Percentiles rank a stretch among this genome's conserved stretches.
Conservation (phyloP, 2,888 invertebrate species). For the Catocala fraxini region DNA sequence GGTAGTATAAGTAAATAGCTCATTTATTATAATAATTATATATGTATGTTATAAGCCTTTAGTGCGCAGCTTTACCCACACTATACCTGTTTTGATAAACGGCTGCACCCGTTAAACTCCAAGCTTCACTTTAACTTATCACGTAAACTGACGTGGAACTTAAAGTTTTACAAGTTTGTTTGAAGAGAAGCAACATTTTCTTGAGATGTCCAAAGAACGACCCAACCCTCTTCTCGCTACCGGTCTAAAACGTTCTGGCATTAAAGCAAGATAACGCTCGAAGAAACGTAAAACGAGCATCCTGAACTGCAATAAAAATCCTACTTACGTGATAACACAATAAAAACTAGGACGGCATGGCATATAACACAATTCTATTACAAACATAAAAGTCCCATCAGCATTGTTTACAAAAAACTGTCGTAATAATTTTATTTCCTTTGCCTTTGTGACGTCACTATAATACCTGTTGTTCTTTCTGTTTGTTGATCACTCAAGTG, state of each 20-base stretch:
- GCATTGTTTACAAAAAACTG: conserved; percentile 45
- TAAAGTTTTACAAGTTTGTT: conserved; percentile 13
- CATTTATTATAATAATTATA: too few species aligned
- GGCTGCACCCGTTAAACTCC: neutral
- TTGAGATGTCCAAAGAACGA: conserved; percentile 9
- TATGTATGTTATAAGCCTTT: too few species aligned
- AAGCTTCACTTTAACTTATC: conserved; percentile 13
- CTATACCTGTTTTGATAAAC: too few species aligned
- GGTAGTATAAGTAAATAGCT: too few species aligned
- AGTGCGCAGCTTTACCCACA: too few species aligned
- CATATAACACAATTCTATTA: conserved; percentile 44
- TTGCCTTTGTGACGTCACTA: conserved; percentile 37
- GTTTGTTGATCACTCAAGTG: conserved; percentile 47
- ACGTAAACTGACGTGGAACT: conserved; percentile 17
- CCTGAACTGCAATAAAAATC: conserved; percentile 29
- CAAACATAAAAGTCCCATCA: conserved; percentile 44
- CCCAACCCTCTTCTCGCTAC: conserved; percentile 12
- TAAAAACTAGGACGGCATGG: conserved; percentile 38
- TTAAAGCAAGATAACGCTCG: conserved; percentile 28
- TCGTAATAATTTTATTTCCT: conserved; percentile 44
- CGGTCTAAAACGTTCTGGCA: conserved; percentile 16
- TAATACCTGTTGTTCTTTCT: conserved; percentile 53
- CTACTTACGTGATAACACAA: conserved; percentile 45
- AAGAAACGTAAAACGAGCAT: conserved; percentile 18
- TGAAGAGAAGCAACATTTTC: conserved; percentile 11